Base-by-base conservation (phyloP, 2,113 vertebrate genomes). In the Paramormyrops kingsleyae region DNA sequence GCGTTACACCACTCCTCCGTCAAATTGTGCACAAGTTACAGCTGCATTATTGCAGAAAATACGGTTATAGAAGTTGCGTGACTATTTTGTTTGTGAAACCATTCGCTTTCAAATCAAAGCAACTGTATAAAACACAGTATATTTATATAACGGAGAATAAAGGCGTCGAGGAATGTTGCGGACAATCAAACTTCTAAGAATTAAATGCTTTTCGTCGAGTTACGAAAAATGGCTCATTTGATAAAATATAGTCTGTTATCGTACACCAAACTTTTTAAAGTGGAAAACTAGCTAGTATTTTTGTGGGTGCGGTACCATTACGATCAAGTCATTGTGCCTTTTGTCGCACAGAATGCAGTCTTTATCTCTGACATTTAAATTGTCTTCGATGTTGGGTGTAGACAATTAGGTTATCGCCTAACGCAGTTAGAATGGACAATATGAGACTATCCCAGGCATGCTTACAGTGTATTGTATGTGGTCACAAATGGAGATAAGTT, bases 391-490 rank as follows among this genome's bases (percentile, higher is more conserved):
- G 87, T 62, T 62, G 56, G 56, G 35, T 88, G 19, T 27, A 66
- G 87, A 88, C 87, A 44, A 88, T 88, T 46, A 88, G 56, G 49
- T 66, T 88, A 66, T 66, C 87, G 35, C 87, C 56, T 66, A 88
- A 66, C 56, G 56, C 87, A 88, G 15, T 66, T 66, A n/a, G 53
- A 88, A 66, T 88, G 39, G 35, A 88, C 56, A 88, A 88, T 62
- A 66, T 19, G 27, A 59, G 50, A 24, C 87, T 15, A 62, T 39
- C 35, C 31, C 19, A 46, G 21, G 83, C 44, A 10, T 47, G 24
- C 19, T 12, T 84, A 84, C 83, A 66, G 42, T 50, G 85, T 62
- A 17, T 88, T 44, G 87, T 62, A 56, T 62, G 53, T 31, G 53
- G 21, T 12, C 8, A 66, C 49, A 53, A 87, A 87, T 35, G 35